phyloP scores from a whole-genome alignment of 37 sponge, comb jelly and placozoan species.

The Eunapius fragilis region DNA sequence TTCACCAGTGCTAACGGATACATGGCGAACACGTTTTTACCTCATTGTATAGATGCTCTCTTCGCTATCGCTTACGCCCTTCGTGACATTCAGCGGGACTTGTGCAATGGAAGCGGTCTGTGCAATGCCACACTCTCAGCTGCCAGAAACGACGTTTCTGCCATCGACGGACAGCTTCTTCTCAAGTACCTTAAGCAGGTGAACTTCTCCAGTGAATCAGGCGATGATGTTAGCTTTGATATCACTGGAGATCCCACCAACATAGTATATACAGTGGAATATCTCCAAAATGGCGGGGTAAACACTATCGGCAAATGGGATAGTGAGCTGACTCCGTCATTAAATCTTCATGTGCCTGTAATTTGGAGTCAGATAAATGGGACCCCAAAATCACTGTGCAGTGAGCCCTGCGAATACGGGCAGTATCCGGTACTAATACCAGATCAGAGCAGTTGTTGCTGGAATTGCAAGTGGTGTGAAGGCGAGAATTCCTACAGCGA shows the following conservation, averaged over 20 bases:
- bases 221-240: slow-evolving; percentile 31
- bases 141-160: background rate
- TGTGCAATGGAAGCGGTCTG: slow-evolving; percentile 6
- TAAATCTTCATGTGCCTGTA: too few species aligned
- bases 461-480: slow-evolving; percentile 54
- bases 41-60: slow-evolving; percentile 58
- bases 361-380: background rate
- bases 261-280: slow-evolving; percentile 21
- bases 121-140: background rate
- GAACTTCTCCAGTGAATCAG: slow-evolving; percentile 16
- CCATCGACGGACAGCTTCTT: background rate
- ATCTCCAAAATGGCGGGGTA: background rate
- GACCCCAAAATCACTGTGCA: background rate
- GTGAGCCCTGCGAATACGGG: slow-evolving; percentile 30
- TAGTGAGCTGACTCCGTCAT: background rate
- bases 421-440: slow-evolving; percentile 9
- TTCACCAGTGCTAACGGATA: background rate
- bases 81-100: slow-evolving; percentile 6
- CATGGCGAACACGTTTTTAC: slow-evolving; percentile 54
- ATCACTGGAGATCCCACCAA: slow-evolving; percentile 3
- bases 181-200: slow-evolving; percentile 3
- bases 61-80: slow-evolving; percentile 56
- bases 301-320: background rate
- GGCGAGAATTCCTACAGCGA: slow-evolving; percentile 16
- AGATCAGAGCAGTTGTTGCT: slow-evolving; percentile 49